phyloP scores from a whole-genome alignment of 2,888 invertebrate species.

The Halocaridina rubra region DNA sequence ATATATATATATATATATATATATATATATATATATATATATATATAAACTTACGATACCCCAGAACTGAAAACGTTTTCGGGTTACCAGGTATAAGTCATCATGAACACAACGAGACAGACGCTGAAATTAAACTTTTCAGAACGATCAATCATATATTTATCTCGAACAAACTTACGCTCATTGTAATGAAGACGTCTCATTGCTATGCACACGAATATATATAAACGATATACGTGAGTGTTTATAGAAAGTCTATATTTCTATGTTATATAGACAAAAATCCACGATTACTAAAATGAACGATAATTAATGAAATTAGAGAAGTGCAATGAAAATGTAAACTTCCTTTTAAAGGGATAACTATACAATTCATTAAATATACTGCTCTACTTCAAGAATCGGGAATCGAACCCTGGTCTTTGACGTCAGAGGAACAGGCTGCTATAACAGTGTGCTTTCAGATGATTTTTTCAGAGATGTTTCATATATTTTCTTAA shows the following conservation, averaged over 20 bases:
- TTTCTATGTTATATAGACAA: background rate
- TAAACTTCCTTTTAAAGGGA: background rate
- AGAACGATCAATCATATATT: background rate
- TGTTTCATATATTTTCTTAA: too few relatives aligned
- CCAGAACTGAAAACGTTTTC: background rate
- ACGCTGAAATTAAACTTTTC: background rate
- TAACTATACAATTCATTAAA: background rate
- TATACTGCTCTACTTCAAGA: background rate
- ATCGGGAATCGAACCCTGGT: too few relatives aligned
- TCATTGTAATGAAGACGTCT: background rate
- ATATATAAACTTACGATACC: background rate
- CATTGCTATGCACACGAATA: background rate
- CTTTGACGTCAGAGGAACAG: too few relatives aligned
- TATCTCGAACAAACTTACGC: background rate
- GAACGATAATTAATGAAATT: conserved; percentile 48
- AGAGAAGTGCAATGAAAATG: conserved; percentile 49
- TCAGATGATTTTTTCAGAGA: too few relatives aligned
- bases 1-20: too few relatives aligned
- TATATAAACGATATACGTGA: background rate
- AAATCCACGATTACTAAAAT: background rate
- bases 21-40: background rate
- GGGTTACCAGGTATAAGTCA: background rate
- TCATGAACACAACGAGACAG: background rate
- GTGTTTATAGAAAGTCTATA: background rate
- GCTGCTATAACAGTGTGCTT: too few relatives aligned